Base-by-base conservation (phyloP, 1,140 invertebrate species). In the Drosophila burlai region DNA sequence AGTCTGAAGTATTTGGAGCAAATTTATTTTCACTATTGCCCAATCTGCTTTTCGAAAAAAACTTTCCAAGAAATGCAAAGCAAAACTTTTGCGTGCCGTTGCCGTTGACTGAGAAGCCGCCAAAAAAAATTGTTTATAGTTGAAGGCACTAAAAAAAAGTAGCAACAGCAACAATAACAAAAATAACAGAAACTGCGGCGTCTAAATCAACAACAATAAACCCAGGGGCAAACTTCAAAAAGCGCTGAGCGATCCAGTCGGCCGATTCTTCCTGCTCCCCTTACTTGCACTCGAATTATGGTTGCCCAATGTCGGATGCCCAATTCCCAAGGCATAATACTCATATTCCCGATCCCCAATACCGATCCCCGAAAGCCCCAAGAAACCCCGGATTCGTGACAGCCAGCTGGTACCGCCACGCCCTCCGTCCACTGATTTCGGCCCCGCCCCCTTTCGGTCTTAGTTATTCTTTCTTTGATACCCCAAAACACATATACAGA, bases 1-100 rank as follows among this genome's bases (percentile, higher is more conserved):
- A 65, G 24, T 73, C 36, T 71, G 11, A 50, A 43, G 55, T 18
- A 63, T 47, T 63, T 52, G 34, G 21, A 42, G 21, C 5, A 36
- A 42, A 21, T 24, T 50, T 36, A 24, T 45, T 71, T 74, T 71
- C 54, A 63, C 21, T 58, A 49, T 84, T 84, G 66, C 82, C 57
- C 59, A 84, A 84, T 85, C 63, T 76, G 45, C 54, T 65, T 36
- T 61, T 71, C 45, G 1, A 42, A 38, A 36, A 36, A 55, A 69
- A 86, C 66, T 89, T 83, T 83, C 72, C 61, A 75, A 29, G 18
- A 73, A 79, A 87, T 84, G 83, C 77, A 87, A 87, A 87, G 83
- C 66, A 73, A 83, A 89, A 89, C 83, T 84, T 89, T 87, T 81
- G 83, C 83, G 84, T 87, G 83, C 83, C 61, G 74, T 69, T 68